A percentile compares a stretch with the other conserved stretches of the same genome.
Conservation (phyloP, 2,888 invertebrate species). For the Eubasilissa splendida region DNA sequence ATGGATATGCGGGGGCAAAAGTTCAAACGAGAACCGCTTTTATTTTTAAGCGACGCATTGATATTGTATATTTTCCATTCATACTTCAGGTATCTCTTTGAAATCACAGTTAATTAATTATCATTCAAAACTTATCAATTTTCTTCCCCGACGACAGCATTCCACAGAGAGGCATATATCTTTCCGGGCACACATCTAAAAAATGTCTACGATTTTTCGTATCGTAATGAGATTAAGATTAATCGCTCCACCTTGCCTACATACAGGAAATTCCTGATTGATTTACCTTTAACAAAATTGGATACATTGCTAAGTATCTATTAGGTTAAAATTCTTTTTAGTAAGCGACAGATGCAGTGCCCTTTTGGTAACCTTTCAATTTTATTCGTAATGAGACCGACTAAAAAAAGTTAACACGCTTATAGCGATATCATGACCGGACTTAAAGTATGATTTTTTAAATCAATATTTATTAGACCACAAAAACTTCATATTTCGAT, state of each 20-base stretch:
- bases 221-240: conserved; percentile 23
- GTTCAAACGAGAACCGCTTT: neutral
- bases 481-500: no score
- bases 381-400: no score
- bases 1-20: neutral
- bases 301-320: no score
- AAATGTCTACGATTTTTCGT: conserved; percentile 10
- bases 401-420: no score
- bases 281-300: neutral
- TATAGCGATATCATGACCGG: no score
- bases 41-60: neutral
- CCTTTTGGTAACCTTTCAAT: no score
- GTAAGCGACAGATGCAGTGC: no score
- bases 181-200: neutral
- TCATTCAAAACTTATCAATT: conserved; percentile 35
- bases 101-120: conserved; percentile 41
- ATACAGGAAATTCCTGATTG: conserved; percentile 20
- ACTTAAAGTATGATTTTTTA: no score
- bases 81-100: conserved; percentile 15
- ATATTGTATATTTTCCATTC: conserved; percentile 15
- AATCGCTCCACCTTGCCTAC: conserved; percentile 17
- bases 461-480: no score
- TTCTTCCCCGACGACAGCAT: conserved; percentile 28
- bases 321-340: no score
- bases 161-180: neutral